Evolutionary conservation across 1,140 invertebrate species (phyloP).

Genomic region (Vanessa atalanta): DNA sequence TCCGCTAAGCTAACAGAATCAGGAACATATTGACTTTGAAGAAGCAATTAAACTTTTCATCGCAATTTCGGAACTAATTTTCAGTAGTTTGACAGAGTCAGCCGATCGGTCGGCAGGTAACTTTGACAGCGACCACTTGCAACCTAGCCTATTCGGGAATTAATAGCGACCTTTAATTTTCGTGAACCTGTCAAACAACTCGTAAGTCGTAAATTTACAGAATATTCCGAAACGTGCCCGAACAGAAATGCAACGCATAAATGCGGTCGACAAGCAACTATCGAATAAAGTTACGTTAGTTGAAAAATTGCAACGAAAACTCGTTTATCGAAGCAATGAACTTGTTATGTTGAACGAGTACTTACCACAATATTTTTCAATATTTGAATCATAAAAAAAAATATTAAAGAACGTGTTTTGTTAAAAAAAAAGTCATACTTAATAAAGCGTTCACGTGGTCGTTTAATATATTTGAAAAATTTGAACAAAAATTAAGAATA

Average conservation of each 20-base stretch:
- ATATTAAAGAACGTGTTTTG: too few relatives aligned
- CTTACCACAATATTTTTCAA: neutral
- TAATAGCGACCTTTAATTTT: conserved; percentile 43
- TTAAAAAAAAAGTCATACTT: too few relatives aligned
- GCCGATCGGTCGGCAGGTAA: conserved; percentile 63
- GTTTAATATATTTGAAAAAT: too few relatives aligned
- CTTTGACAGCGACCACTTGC: conserved; percentile 53
- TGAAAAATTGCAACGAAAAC: conserved; percentile 11
- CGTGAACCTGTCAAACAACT: conserved; percentile 22
- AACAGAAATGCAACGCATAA: conserved; percentile 20
- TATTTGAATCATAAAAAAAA: too few relatives aligned
- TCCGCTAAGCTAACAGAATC: conserved; percentile 50
- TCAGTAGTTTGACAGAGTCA: conserved; percentile 75
- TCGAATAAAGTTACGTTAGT: conserved; percentile 2
- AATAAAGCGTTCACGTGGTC: too few relatives aligned
- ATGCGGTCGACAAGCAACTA: conserved; percentile 19
- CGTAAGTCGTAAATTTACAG: conserved; percentile 19
- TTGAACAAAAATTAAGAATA: too few relatives aligned
- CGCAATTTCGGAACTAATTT: conserved; percentile 76
- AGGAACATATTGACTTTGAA: conserved; percentile 71
- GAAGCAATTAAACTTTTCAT: conserved; percentile 79
- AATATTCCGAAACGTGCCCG: conserved; percentile 15
- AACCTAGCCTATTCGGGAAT: conserved; percentile 49
- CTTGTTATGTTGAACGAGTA: neutral
- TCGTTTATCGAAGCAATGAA: conserved; percentile 1